Evolutionary conservation across 1,140 invertebrate species (phyloP).

Genomic region (Protaetia brevitarsis): DNA sequence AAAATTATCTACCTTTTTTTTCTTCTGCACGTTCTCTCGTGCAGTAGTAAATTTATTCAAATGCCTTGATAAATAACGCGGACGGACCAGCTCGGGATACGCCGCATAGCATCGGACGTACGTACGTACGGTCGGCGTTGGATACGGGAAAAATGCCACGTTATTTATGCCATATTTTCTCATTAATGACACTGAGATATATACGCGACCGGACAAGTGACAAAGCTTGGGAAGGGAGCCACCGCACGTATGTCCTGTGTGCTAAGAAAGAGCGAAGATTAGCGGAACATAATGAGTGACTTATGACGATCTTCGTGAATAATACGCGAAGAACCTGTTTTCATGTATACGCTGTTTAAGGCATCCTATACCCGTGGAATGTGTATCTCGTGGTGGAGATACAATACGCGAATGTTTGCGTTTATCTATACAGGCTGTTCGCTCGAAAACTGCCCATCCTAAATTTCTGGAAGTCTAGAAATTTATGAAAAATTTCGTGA

Average conservation of each 20-base stretch:
- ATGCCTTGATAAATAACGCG: constrained; percentile 23
- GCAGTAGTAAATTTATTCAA: constrained; percentile 25
- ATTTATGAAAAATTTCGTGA: too few relatives aligned
- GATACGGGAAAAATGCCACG: constrained; percentile 24
- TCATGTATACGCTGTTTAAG: constrained; percentile 21
- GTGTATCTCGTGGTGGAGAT: background rate
- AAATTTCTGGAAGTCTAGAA: too few relatives aligned
- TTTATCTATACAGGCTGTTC: too few relatives aligned
- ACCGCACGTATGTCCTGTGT: too few relatives aligned
- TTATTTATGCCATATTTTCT: constrained; percentile 37
- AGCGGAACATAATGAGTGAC: constrained; percentile 37
- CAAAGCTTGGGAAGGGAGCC: constrained; percentile 33
- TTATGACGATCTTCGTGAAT: constrained; percentile 37
- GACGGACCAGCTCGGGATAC: background rate
- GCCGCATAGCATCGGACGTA: constrained; percentile 20
- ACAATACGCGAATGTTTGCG: background rate
- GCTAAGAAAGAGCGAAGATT: constrained; percentile 29
- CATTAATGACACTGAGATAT: constrained; percentile 36
- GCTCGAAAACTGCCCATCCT: too few relatives aligned
- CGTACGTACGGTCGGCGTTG: too few relatives aligned
- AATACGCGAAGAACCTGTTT: constrained; percentile 39
- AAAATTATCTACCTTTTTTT: constrained; percentile 19
- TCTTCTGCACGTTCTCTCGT: background rate
- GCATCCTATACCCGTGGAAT: background rate
- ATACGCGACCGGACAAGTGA: constrained; percentile 30